phyloP scores from a whole-genome alignment of 2,888 invertebrate genomes.

The Anthophora plumipes region DNA sequence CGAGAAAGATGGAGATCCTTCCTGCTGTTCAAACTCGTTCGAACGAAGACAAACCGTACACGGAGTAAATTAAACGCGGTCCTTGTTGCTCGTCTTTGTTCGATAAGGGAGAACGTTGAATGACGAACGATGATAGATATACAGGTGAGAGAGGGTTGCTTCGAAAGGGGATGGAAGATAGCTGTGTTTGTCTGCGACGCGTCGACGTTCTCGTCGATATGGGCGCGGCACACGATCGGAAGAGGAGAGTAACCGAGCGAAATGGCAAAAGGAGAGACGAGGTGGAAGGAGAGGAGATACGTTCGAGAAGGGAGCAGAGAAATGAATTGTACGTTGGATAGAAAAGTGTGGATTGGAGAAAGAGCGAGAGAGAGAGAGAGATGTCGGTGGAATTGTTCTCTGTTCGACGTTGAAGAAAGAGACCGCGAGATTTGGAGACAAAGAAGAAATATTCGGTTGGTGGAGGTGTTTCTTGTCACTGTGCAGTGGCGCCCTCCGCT shows the following conservation, averaged over 20 bases:
- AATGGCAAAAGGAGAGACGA: conserved; percentile 12
- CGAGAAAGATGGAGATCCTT: conserved; percentile 20
- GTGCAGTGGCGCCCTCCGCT: conserved; percentile 79
- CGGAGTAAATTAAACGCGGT: conserved; percentile 9
- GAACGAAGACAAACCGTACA: background rate
- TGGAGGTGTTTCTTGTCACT: conserved; percentile 63
- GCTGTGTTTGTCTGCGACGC: conserved; percentile 11
- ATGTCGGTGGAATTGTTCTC: conserved; percentile 27
- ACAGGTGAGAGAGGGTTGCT: background rate
- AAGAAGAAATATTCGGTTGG: conserved; percentile 52
- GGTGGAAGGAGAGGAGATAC: conserved; percentile 28
- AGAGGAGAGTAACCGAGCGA: conserved; percentile 52
- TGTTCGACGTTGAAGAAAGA: conserved; percentile 11
- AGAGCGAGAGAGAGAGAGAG: conserved; percentile 32
- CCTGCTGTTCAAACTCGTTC: too few relatives aligned
- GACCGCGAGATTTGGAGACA: conserved; percentile 44
- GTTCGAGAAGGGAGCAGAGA: conserved; percentile 19
- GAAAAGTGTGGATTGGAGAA: conserved; percentile 16
- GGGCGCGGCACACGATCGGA: conserved; percentile 66
- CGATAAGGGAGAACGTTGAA: background rate
- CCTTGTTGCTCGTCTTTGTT: background rate
- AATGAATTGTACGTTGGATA: background rate
- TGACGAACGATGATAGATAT: background rate
- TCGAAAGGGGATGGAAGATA: background rate
- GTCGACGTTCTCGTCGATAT: conserved; percentile 44